Percentiles rank a stretch among this genome's conserved stretches.
These are phyloP conservation scores for Raillietiella orientalis DNA, from an alignment of 2,888 invertebrate species.

Conservation along the genomic window DNA sequence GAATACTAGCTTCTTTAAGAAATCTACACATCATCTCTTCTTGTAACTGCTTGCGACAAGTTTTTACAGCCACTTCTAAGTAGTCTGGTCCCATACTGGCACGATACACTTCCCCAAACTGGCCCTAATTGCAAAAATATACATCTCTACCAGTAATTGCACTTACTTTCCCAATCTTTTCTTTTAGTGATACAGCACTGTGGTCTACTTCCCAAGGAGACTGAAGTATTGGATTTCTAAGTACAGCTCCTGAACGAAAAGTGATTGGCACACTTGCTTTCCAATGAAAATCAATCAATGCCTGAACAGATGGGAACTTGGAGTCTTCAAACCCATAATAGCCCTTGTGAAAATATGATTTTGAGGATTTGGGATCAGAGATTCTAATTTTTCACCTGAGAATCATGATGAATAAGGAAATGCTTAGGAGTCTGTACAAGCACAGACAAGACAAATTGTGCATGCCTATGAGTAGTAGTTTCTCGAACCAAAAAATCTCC, in stretches of 20 bases:
- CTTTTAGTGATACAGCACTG: slow-evolving; percentile 60
- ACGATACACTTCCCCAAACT: slow-evolving; percentile 88
- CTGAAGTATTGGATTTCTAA: slow-evolving; percentile 48
- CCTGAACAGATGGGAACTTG: slow-evolving; percentile 66
- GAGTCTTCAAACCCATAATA: slow-evolving; percentile 80
- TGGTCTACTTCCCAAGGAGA: slow-evolving; percentile 89
- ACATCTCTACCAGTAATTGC: not conserved
- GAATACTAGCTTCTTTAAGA: slow-evolving; percentile 69
- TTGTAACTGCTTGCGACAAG: slow-evolving; percentile 66
- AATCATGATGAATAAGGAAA: slow-evolving; percentile 80
- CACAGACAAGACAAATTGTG: slow-evolving; percentile 40
- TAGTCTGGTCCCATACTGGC: slow-evolving; percentile 41
- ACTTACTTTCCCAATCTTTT: slow-evolving; percentile 72
- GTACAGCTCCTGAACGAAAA: slow-evolving; percentile 59
- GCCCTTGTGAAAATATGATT: slow-evolving; percentile 22
- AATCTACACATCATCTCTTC: slow-evolving; percentile 81
- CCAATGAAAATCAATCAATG: slow-evolving; percentile 61
- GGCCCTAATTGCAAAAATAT: slow-evolving; percentile 29
- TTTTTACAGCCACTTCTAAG: slow-evolving; percentile 77
- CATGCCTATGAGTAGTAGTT: slow-evolving; percentile 26
- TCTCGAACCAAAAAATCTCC: slow-evolving; percentile 83
- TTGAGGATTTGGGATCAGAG: not conserved
- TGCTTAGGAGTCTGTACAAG: slow-evolving; percentile 90
- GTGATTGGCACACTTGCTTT: slow-evolving; percentile 62
- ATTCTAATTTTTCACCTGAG: slow-evolving; percentile 26